These are phyloP conservation scores for Cataglyphis cursor DNA, from an alignment of 2,888 invertebrate genomes.

Conservation along the genomic window DNA sequence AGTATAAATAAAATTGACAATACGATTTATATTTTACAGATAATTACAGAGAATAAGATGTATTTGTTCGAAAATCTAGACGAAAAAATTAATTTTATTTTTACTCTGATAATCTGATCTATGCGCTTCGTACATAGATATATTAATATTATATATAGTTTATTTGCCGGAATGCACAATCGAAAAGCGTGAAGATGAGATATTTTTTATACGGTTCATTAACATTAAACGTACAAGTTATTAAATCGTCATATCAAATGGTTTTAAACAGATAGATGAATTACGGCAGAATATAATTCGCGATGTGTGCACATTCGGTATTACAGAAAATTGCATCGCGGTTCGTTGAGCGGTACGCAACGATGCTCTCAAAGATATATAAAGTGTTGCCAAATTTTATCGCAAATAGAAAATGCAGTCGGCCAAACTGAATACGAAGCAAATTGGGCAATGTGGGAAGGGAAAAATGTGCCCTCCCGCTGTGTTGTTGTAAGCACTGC, in stretches of 20 bases:
- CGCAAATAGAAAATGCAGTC: constrained; percentile 30
- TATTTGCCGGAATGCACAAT: neutral
- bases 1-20: neutral
- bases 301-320: neutral
- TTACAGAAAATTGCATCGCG: constrained; percentile 26
- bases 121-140: too few relatives aligned
- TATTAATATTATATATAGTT: neutral
- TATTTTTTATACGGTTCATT: neutral
- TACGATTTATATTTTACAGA: neutral
- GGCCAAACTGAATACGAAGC: neutral
- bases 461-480: neutral
- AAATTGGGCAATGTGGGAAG: neutral
- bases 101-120: neutral
- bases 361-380: constrained; percentile 30
- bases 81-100: neutral
- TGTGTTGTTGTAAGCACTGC: neutral
- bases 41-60: neutral
- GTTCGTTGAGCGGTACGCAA: constrained; percentile 33
- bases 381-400: constrained; percentile 40
- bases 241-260: neutral
- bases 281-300: neutral
- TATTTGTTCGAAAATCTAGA: neutral
- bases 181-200: neutral
- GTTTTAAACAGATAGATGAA: constrained; percentile 5
- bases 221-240: constrained; percentile 11